Evolutionary conservation across 1,140 invertebrate species (phyloP), one percentile per base, ranked within the genome.

Genomic region (Coelopa frigida): DNA sequence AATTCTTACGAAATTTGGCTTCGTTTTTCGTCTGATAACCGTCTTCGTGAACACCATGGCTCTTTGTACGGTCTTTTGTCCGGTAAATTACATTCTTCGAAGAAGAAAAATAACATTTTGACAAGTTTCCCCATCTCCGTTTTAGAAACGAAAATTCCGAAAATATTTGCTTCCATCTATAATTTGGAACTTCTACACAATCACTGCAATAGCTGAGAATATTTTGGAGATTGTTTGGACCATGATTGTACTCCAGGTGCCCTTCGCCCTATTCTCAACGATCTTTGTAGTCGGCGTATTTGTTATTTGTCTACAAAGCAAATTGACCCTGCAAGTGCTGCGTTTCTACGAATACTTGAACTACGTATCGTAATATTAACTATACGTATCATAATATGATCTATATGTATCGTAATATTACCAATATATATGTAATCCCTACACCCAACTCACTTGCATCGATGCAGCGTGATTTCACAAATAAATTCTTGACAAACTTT

Each of bases 391-490:
- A 17, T 8, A 31, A 5, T 11, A 18, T 31, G 21, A 33, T 23
- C 20, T 11, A 33, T 12, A 33, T 17, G 20, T 35, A 45, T 36
- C 27, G 20, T 26, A n/a, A n/a, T n/a, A n/a, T n/a, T n/a, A n/a
- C n/a, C n/a, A n/a, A n/a, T n/a, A n/a, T n/a, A n/a, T n/a, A n/a
- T n/a, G n/a, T n/a, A n/a, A n/a, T n/a, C 5, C 3, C 27, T 41
- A 23, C 27, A n/a, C 17, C 11, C 15, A 26, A 62, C 67, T 59
- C 50, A 78, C 76, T 75, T 1, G 92, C 95, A 73, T 98, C 92
- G 50, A 86, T 87, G 75, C 95, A 98, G 44, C 90, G 79, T 1
- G 94, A 98, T 58, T 82, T 79, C 1, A 98, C 78, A 44, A 78
- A 76, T 17, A 97, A 77, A 27, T 78, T 80, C 26, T 72, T 68